Evolutionary conservation across 37 sponge, comb jelly and placozoan genomes (phyloP).

Genomic region (Mnemiopsis leidyi): DNA sequence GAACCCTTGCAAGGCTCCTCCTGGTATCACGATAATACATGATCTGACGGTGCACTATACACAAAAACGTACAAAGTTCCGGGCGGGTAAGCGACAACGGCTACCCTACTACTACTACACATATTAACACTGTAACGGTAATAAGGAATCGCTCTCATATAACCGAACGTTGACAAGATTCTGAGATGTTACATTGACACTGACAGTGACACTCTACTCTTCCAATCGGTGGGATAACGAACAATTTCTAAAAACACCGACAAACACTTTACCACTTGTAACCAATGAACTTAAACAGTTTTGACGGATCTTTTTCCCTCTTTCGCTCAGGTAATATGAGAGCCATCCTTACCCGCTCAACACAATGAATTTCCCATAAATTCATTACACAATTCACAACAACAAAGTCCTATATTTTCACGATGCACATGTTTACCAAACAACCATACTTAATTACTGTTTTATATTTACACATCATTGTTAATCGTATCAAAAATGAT

Average conservation of each 20-base stretch:
- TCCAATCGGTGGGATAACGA: too few species aligned
- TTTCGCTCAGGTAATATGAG: too few species aligned
- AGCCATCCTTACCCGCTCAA: too few species aligned
- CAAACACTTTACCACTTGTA: too few species aligned
- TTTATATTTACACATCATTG: not conserved
- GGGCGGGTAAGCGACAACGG: not conserved
- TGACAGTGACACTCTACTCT: too few species aligned
- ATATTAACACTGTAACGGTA: not conserved
- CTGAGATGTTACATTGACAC: too few species aligned
- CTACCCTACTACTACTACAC: not conserved
- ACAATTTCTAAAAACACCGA: too few species aligned
- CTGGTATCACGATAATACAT: not conserved
- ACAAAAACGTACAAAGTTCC: conserved; percentile 37
- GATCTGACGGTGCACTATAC: conserved; percentile 56
- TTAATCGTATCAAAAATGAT: not conserved
- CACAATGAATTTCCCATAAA: not conserved
- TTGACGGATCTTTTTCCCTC: too few species aligned
- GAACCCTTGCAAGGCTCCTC: too few species aligned
- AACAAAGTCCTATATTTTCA: not conserved
- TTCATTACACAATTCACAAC: not conserved
- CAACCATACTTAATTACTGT: not conserved
- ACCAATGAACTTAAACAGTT: too few species aligned
- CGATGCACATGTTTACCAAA: not conserved
- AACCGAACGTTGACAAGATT: too few species aligned
- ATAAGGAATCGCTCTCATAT: too few species aligned